Percentiles rank a stretch among this genome's conserved stretches.
These are phyloP conservation scores for Tetranychus truncatus DNA, from an alignment of 2,888 invertebrate genomes.

Conservation along the genomic window DNA sequence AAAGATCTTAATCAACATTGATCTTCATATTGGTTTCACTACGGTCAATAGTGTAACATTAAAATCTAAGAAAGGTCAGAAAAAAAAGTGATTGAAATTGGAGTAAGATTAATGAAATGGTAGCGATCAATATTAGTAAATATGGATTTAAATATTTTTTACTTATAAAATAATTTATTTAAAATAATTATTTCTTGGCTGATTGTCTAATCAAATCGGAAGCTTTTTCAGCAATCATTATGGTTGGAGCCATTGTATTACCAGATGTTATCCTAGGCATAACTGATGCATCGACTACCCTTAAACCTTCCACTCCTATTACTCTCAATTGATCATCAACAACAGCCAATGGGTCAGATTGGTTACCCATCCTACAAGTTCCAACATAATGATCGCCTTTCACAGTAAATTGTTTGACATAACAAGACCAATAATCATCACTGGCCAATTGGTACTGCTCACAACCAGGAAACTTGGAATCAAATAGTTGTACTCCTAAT, in stretches of 20 bases:
- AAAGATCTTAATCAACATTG: too few relatives aligned
- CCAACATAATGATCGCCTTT: background rate
- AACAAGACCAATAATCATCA: background rate
- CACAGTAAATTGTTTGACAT: background rate
- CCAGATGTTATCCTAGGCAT: conserved; percentile 1
- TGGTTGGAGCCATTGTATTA: background rate
- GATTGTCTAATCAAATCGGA: background rate
- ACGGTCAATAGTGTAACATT: too few relatives aligned
- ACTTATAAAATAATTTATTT: background rate
- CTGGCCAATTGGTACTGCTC: background rate
- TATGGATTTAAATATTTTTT: background rate
- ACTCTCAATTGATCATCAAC: background rate
- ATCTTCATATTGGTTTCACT: too few relatives aligned
- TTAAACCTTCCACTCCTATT: background rate
- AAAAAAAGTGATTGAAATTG: too few relatives aligned
- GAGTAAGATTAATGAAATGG: too few relatives aligned
- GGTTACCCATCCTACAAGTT: background rate
- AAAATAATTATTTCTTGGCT: background rate
- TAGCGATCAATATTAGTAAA: background rate
- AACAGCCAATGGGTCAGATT: background rate
- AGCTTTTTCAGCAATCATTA: conserved; percentile 7
- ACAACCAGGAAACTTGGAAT: background rate
- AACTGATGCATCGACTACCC: conserved; percentile 7
- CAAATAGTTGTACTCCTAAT: background rate
- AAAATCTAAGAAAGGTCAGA: too few relatives aligned